Conservation (phyloP, 2,113 vertebrate species). For the Mesitornis unicolor region DNA sequence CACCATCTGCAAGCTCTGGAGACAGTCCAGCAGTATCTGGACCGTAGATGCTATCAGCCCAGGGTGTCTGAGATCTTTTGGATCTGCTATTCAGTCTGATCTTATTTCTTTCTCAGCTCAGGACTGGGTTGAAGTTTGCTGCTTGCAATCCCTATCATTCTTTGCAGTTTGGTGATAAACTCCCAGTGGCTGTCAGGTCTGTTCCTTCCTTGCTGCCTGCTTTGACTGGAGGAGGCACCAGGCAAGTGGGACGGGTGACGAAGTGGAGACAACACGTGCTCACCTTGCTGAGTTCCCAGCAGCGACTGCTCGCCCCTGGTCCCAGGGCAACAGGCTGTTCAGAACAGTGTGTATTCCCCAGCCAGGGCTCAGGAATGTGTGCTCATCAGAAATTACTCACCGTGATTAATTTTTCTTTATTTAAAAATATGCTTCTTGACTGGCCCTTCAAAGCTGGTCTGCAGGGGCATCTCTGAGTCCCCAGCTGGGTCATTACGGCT, state of each 20-base stretch:
- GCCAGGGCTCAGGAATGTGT: rapidly evolving
- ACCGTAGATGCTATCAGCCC: neutral
- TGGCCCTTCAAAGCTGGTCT: neutral
- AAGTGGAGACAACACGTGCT: neutral
- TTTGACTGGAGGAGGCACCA: neutral
- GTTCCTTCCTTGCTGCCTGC: neutral
- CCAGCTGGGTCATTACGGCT: neutral
- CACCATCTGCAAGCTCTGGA: neutral
- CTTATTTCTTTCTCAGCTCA: neutral
- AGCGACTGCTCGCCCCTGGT: neutral
- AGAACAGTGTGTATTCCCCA: neutral
- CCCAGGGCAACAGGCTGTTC: neutral
- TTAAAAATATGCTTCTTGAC: neutral
- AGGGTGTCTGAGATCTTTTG: neutral
- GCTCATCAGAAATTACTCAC: neutral
- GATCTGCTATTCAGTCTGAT: neutral
- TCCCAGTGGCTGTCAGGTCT: rapidly evolving
- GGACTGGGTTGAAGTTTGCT: neutral
- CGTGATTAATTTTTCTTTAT: neutral
- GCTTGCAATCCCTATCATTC: neutral
- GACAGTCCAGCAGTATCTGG: neutral
- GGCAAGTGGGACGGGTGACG: neutral
- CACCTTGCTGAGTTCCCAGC: neutral
- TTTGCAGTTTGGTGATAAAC: neutral
- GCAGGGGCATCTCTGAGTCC: neutral